A percentile compares a stretch with the other conserved stretches of the same genome.
Conservation (phyloP, 2,888 invertebrate species). For the Lapara coniferarum region DNA sequence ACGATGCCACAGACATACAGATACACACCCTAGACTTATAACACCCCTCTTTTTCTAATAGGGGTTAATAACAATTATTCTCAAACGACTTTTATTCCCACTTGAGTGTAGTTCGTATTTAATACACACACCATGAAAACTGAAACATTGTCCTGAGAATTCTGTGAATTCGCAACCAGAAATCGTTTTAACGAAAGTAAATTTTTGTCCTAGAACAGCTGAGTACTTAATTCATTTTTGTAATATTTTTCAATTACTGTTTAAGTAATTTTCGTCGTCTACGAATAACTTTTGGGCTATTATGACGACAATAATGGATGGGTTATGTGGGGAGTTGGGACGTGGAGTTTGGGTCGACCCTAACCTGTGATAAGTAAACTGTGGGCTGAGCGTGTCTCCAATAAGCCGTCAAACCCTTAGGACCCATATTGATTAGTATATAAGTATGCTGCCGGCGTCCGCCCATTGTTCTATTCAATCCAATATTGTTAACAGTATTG, state of each 20-base stretch:
- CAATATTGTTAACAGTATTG: conserved; percentile 40
- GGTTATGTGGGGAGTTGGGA: conserved; percentile 20
- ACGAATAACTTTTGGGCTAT: conserved; percentile 23
- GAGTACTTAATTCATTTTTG: conserved; percentile 15
- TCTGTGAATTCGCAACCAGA: conserved; percentile 10
- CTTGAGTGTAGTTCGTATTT: neutral
- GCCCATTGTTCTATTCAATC: conserved; percentile 39
- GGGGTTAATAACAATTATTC: neutral
- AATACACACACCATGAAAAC: neutral
- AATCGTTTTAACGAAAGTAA: conserved; percentile 28
- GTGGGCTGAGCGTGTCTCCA: conserved; percentile 32
- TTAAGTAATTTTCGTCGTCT: conserved; percentile 24
- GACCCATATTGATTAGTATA: conserved; percentile 42
- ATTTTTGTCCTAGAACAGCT: conserved; percentile 29
- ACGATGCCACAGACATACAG: no score
- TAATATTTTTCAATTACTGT: conserved; percentile 26
- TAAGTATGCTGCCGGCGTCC: conserved; percentile 39
- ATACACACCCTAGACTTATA: no score
- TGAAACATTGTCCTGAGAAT: neutral
- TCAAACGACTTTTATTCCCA: neutral
- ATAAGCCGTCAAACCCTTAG: conserved; percentile 36
- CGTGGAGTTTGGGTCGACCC: conserved; percentile 25
- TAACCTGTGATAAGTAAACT: conserved; percentile 35
- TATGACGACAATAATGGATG: conserved; percentile 25
- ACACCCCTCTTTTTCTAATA: no score